A percentile compares a stretch with the other conserved stretches of the same genome.
Conservation (phyloP, 2,113 vertebrate species). For the Menura novaehollandiae region DNA sequence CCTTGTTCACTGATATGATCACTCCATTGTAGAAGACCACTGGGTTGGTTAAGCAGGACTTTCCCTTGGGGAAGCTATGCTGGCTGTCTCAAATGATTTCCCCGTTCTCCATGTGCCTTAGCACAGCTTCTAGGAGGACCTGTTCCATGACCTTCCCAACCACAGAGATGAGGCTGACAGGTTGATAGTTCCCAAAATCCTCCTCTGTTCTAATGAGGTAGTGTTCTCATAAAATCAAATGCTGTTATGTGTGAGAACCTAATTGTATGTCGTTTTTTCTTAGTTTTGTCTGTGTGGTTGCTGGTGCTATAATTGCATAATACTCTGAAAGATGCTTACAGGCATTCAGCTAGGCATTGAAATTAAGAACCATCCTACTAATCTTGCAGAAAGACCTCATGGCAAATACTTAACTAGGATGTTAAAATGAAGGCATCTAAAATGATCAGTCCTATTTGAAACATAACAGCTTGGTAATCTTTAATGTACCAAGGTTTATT, state of each 20-base stretch:
- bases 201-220: background rate
- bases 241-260: background rate
- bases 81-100: background rate
- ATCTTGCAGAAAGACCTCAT: background rate
- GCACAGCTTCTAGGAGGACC: background rate
- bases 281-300: background rate
- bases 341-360: background rate
- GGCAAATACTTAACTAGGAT: background rate
- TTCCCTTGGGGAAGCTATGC: background rate
- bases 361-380: background rate
- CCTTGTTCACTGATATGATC: background rate
- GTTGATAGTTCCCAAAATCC: background rate
- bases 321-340: background rate
- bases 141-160: background rate
- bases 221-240: background rate
- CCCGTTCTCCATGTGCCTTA: background rate
- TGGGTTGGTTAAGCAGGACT: background rate
- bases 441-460: background rate
- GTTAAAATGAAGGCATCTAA: background rate
- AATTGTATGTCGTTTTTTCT: background rate
- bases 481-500: background rate
- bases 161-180: background rate
- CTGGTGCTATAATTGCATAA: background rate
- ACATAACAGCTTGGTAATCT: background rate
- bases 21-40: background rate